These are phyloP conservation scores for Cactoblastis cactorum DNA, from an alignment of 2,888 invertebrate genomes.

Conservation along the genomic window DNA sequence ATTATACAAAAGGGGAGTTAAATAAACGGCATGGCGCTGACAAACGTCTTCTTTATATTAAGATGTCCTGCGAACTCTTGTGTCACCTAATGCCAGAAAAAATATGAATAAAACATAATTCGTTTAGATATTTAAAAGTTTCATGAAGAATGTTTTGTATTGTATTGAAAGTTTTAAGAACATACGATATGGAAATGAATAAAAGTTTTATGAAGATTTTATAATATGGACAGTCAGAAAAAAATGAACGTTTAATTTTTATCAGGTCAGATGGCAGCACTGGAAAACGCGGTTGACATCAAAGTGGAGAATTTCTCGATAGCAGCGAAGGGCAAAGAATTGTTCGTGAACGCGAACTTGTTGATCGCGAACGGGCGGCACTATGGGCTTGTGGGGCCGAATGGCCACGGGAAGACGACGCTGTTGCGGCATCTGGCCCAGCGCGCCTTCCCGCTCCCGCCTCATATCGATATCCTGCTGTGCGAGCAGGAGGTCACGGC, in stretches of 20 bases:
- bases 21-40: no score
- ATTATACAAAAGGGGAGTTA: no score
- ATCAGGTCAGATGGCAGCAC: constrained; percentile 84
- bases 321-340: constrained; percentile 96
- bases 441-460: constrained; percentile 94
- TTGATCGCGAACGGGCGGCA: constrained; percentile 95
- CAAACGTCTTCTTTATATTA: no score
- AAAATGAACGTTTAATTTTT: constrained; percentile 13
- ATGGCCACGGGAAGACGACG: constrained; percentile 99
- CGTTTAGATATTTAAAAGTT: no score
- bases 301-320: constrained; percentile 99
- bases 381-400: constrained; percentile 99
- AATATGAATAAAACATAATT: no score
- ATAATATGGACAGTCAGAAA: no score
- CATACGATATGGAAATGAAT: no score
- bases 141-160: no score
- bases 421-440: constrained; percentile 94
- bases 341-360: constrained; percentile 97
- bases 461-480: constrained; percentile 95
- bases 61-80: no score
- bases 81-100: no score
- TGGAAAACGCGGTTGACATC: constrained; percentile 97
- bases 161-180: no score
- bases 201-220: no score
- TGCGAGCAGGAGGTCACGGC: constrained; percentile 99